Percentiles rank a stretch among this genome's conserved stretches.
phyloP scores from a whole-genome alignment of 2,113 vertebrate genomes.

The Leucoraja erinaceus region DNA sequence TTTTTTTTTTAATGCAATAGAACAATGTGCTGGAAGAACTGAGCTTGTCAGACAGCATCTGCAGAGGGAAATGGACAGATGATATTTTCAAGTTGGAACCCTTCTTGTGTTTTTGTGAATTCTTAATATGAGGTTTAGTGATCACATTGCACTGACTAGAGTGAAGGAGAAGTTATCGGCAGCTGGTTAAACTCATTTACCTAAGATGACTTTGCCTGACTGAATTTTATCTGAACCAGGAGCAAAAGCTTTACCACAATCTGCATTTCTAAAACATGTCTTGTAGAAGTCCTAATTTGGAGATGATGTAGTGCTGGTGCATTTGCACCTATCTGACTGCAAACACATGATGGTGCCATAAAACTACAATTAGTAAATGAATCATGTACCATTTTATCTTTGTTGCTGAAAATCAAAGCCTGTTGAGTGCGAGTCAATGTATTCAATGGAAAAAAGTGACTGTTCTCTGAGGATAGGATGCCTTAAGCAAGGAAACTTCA shows the following conservation, averaged over 20 bases:
- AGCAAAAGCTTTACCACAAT: not conserved
- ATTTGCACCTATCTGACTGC: not conserved
- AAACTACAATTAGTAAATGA: not conserved
- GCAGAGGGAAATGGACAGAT: too few species aligned
- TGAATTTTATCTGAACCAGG: not conserved
- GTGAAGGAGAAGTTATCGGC: not conserved
- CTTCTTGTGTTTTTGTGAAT: not conserved
- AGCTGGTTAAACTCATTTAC: not conserved
- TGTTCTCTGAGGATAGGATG: slow-evolving; percentile 6
- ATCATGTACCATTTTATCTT: not conserved
- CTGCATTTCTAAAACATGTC: not conserved
- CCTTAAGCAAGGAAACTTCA: slow-evolving; percentile 24
- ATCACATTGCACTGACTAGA: not conserved
- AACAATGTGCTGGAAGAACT: too few species aligned
- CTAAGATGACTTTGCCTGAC: not conserved
- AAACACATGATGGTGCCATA: not conserved
- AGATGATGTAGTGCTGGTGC: not conserved
- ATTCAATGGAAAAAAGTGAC: not conserved
- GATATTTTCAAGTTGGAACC: too few species aligned
- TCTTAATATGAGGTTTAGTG: not conserved
- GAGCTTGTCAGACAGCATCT: too few species aligned
- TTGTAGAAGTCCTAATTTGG: not conserved
- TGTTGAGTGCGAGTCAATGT: not conserved
- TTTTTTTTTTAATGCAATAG: too few species aligned
- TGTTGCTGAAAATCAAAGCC: slow-evolving; percentile 10